Conservation (phyloP, 2,888 invertebrate genomes). For the Cataglyphis rosenhaueri region DNA sequence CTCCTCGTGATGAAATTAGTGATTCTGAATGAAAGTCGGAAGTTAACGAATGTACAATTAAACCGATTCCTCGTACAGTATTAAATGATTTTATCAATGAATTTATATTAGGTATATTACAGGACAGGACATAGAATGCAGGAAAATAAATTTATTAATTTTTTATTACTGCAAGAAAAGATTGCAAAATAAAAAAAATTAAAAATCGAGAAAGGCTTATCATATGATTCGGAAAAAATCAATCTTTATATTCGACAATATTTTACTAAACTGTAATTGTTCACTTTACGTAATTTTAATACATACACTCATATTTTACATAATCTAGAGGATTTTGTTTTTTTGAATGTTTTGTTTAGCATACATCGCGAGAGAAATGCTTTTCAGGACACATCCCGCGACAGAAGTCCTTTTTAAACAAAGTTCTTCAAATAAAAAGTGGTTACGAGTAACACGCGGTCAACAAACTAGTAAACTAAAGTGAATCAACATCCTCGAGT, state of each 20-base stretch:
- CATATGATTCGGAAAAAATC: not conserved
- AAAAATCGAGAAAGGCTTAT: not conserved
- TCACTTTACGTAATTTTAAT: not conserved
- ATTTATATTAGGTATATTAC: not conserved
- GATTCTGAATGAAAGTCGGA: not conserved
- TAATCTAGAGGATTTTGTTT: not conserved
- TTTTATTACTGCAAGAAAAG: not conserved
- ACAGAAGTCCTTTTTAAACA: slow-evolving; percentile 3
- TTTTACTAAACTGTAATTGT: not conserved
- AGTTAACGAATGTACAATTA: slow-evolving; percentile 14
- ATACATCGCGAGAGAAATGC: not conserved
- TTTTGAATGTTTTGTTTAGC: not conserved
- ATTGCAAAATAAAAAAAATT: not conserved
- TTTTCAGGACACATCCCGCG: not conserved
- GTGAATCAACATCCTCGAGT: slow-evolving; percentile 67
- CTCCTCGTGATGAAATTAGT: not conserved
- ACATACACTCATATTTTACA: not conserved
- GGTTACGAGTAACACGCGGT: not conserved
- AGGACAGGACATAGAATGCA: not conserved
- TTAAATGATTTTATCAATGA: not conserved
- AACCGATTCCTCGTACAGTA: not conserved
- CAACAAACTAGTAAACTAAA: slow-evolving; percentile 50
- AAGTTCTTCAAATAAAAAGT: slow-evolving; percentile 13
- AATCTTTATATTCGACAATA: not conserved
- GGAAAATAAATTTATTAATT: not conserved